These are phyloP conservation scores for Oxytorus armatus DNA, from an alignment of 2,888 invertebrate genomes.

Conservation along the genomic window DNA sequence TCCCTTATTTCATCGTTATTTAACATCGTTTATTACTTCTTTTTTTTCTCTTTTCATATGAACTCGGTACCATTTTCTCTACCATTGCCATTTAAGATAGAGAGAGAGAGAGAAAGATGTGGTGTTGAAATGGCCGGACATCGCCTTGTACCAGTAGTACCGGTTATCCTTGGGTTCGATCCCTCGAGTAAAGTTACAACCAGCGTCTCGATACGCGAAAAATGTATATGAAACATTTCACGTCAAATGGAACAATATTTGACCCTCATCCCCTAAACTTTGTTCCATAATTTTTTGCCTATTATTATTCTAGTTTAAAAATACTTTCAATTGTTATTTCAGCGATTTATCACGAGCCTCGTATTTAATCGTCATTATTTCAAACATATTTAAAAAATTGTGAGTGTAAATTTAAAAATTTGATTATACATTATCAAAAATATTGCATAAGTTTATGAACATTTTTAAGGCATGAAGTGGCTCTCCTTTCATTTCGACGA, in stretches of 20 bases:
- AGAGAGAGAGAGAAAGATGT: conserved; percentile 27
- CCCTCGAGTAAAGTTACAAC: conserved; percentile 69
- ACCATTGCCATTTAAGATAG: conserved; percentile 12
- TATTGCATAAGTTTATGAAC: too few species aligned
- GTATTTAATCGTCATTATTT: too few species aligned
- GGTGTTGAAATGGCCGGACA: conserved; percentile 41
- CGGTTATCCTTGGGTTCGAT: conserved; percentile 84
- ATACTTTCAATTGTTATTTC: neutral
- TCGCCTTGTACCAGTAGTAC: conserved; percentile 69
- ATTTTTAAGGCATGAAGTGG: too few species aligned
- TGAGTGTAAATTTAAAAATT: too few species aligned
- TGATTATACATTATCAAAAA: too few species aligned
- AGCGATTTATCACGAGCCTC: too few species aligned
- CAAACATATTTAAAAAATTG: too few species aligned
- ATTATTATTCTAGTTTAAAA: neutral
- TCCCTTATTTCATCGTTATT: conserved; percentile 18
- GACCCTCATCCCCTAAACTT: neutral
- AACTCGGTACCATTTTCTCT: conserved; percentile 7
- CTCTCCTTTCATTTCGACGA: too few species aligned
- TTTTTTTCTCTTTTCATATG: neutral
- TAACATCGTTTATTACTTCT: conserved; percentile 31
- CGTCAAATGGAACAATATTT: neutral
- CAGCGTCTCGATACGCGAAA: conserved; percentile 51
- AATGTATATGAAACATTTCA: conserved; percentile 55
- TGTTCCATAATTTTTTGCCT: too few species aligned